phyloP scores from a whole-genome alignment of 2,113 vertebrate genomes.

The Pomatostomus ruficeps region DNA sequence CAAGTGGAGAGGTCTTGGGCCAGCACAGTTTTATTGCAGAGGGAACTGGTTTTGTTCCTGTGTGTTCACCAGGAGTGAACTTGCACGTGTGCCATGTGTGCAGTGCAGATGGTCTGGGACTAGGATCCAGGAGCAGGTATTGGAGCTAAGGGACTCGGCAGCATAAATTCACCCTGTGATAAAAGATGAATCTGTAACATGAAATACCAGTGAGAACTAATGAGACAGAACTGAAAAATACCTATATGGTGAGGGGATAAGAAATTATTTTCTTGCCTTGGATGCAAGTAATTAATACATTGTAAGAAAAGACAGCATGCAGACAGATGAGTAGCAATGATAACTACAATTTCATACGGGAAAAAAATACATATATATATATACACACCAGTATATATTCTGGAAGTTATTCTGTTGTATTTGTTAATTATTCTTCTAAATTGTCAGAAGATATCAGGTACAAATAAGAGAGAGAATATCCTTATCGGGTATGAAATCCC shows the following conservation, averaged over 20 bases:
- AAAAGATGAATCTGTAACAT: neutral
- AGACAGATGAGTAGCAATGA: neutral
- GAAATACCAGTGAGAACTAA: neutral
- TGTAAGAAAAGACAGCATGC: neutral
- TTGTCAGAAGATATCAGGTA: neutral
- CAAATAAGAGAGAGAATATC: neutral
- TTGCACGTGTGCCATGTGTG: rapidly evolving
- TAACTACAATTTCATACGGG: neutral
- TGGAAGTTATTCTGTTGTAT: neutral
- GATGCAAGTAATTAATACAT: neutral
- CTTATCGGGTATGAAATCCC: neutral
- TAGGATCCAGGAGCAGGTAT: neutral
- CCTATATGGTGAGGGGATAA: neutral
- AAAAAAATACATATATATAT: neutral
- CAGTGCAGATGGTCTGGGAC: neutral
- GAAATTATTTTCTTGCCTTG: neutral
- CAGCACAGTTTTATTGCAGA: neutral
- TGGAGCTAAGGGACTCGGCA: neutral
- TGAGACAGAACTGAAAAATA: neutral
- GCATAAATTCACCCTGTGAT: neutral
- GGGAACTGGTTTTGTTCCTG: neutral
- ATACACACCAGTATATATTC: neutral
- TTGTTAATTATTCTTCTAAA: neutral
- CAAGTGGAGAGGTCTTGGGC: no score
- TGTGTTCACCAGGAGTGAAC: neutral